Conservation (phyloP, 2,797 vertebrate species). For the Gallinago stenura region DNA sequence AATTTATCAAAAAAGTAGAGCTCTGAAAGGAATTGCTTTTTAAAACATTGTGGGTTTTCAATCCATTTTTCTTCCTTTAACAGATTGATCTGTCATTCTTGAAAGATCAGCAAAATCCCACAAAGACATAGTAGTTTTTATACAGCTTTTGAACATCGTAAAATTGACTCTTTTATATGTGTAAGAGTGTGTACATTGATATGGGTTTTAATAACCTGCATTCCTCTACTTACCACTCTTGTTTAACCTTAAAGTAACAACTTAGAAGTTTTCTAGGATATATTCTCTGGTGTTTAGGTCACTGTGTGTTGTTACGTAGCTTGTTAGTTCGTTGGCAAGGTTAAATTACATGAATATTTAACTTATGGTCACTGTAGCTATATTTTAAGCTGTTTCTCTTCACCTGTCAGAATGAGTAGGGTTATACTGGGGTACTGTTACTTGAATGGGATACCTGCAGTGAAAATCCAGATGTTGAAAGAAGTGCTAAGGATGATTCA, state of each 20-base stretch:
- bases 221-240: neutral
- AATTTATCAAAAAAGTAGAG: slow-evolving; percentile 46
- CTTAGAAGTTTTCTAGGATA: neutral
- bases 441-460: neutral
- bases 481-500: neutral
- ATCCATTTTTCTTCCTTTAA: slow-evolving; percentile 57
- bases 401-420: neutral
- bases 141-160: neutral
- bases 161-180: neutral
- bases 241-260: neutral
- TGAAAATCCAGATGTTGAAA: slow-evolving; percentile 23
- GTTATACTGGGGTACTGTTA: neutral
- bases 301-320: neutral
- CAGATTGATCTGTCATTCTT: slow-evolving; percentile 53
- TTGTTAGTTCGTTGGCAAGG: neutral
- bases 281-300: neutral
- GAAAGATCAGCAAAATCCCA: slow-evolving; percentile 47
- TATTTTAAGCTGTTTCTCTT: neutral
- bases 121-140: neutral
- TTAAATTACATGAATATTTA: neutral
- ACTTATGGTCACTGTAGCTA: neutral
- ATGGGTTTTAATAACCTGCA: neutral
- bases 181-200: neutral
- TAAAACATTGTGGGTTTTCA: slow-evolving; percentile 44
- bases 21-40: slow-evolving; percentile 40